A percentile compares a stretch with the other conserved stretches of the same genome.
Evolutionary conservation across 2,888 invertebrate genomes (phyloP).

Genomic region (Microdon myrmicae): DNA sequence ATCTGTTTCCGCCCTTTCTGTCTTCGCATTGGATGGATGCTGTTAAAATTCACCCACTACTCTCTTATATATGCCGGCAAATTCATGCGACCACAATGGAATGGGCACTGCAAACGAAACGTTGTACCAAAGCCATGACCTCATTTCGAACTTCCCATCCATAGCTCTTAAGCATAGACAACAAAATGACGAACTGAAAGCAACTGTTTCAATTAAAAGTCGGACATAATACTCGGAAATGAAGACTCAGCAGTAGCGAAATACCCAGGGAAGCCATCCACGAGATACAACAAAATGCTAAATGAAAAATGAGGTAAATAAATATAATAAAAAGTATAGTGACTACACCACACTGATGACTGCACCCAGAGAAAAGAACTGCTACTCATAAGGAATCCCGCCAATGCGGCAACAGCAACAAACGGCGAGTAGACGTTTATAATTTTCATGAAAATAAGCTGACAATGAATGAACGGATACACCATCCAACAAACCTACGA

Average conservation of each 20-base stretch:
- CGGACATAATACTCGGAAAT: conserved; percentile 41
- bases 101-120: conserved; percentile 26
- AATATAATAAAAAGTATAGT: conserved; percentile 14
- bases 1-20: not conserved
- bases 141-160: conserved; percentile 21
- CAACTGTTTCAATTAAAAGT: conserved; percentile 44
- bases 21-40: not conserved
- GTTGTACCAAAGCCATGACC: conserved; percentile 42
- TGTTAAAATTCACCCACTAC: conserved; percentile 24
- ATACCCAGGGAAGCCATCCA: not conserved
- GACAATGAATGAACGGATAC: conserved; percentile 49
- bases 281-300: not conserved
- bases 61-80: not conserved
- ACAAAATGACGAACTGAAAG: conserved; percentile 10
- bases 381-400: conserved; percentile 1
- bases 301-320: conserved; percentile 31
- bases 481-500: conserved; percentile 37
- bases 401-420: conserved; percentile 6
- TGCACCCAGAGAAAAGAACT: not conserved
- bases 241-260: conserved; percentile 33
- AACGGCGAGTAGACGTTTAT: conserved; percentile 41
- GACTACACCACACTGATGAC: conserved; percentile 21
- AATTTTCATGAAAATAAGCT: conserved; percentile 50
- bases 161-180: conserved; percentile 13
- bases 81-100: conserved; percentile 37